These are phyloP conservation scores for Octonoba sinensis DNA, from an alignment of 2,888 invertebrate species.

Conservation along the genomic window DNA sequence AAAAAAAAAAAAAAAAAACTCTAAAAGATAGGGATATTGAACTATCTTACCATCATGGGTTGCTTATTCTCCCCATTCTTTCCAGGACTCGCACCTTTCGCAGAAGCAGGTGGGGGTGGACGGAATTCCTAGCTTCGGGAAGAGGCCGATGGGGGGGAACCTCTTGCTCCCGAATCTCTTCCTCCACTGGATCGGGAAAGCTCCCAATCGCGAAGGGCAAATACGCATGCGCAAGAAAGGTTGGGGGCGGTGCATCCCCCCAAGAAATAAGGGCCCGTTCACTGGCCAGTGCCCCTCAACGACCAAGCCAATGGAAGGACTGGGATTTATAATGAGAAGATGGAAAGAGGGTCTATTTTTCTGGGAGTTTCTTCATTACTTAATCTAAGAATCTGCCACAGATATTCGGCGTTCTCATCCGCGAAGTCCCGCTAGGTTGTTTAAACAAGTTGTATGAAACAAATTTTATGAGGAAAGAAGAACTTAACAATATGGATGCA, in stretches of 20 bases:
- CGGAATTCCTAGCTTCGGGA: background rate
- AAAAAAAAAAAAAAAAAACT: too few relatives aligned
- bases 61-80: too few relatives aligned
- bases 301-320: constrained; percentile 32
- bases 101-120: constrained; percentile 15
- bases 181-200: constrained; percentile 35
- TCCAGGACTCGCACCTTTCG: background rate
- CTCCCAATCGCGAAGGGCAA: constrained; percentile 34
- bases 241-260: constrained; percentile 29
- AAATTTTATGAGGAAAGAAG: too few relatives aligned
- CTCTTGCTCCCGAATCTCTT: constrained; percentile 41
- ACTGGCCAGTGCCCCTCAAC: constrained; percentile 26
- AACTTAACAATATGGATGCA: too few relatives aligned
- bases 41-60: too few relatives aligned
- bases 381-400: too few relatives aligned
- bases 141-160: constrained; percentile 37
- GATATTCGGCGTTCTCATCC: too few relatives aligned
- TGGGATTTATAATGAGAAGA: constrained; percentile 27
- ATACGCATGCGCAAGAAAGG: constrained; percentile 53
- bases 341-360: background rate
- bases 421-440: too few relatives aligned
- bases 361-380: too few relatives aligned
- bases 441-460: too few relatives aligned
- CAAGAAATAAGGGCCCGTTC: constrained; percentile 7
- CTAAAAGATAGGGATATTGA: too few relatives aligned